Evolutionary conservation across 2,113 vertebrate genomes (phyloP), one percentile per base, ranked within the genome.

Genomic region (Cololabis saira): DNA sequence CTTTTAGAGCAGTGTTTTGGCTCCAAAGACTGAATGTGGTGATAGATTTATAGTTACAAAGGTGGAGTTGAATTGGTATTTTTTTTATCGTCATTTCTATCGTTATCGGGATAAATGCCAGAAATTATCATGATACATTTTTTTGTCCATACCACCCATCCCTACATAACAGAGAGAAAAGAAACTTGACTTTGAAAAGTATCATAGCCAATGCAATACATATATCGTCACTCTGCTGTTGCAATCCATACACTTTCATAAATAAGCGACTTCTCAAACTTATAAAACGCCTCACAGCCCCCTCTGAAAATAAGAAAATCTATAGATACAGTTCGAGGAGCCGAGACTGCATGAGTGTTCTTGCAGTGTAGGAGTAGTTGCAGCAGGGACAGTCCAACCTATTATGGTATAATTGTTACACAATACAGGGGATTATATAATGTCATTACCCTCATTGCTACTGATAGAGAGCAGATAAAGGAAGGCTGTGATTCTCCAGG

Each of bases 351-450:
- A 33, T 0, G 16, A 21, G 19, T 11, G 3, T 37, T 18, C 0
- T 0, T 61, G 6, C 33, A 30, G 50, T 42, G 27, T 43, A 21
- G 24, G 56, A 49, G 53, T 43, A 58, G 57, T 61, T n/a, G 19
- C 64, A 67, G 75, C 5, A 19, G 33, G 24, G 3, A 37, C 14
- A 6, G 17, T 4, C 30, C 55, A 60, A 67, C 33, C 21, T 69
- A 0, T 57, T 62, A 37, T 37, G 33, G 33, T 37, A 37, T 37
- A 37, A 37, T 37, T 37, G 41, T 72, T 58, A 61, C 60, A 82
- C 70, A 67, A 67, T 12, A 3, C 24, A 71, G 30, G 30, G 19
- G 41, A 55, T 78, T 66, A 56, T 49, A 55, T 78, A 80, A 80
- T 63, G 18, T 7, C 58, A 42, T 41, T 44, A 61, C 33, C 50